Conservation (phyloP, 1,140 invertebrate species). For the Monochamus saltuarius region DNA sequence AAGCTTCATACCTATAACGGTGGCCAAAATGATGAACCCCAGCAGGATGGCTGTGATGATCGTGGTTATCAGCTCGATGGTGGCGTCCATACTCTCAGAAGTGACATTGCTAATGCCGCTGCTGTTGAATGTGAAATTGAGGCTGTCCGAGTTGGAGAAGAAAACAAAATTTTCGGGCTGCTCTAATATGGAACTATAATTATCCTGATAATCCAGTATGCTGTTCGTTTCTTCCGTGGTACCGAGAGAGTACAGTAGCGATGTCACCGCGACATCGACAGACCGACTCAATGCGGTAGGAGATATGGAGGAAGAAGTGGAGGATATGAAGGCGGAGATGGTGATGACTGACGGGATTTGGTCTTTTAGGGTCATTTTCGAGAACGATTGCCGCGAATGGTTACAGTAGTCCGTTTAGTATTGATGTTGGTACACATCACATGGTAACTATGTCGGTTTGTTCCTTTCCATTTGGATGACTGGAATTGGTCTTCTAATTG, state of each 20-base stretch:
- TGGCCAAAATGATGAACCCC: constrained; percentile 60
- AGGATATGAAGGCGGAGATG: too few species aligned
- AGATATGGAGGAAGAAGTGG: too few species aligned
- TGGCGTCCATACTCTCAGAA: constrained; percentile 16
- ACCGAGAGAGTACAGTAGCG: not conserved
- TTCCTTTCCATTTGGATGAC: not conserved
- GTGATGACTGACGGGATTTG: too few species aligned
- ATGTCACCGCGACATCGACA: too few species aligned
- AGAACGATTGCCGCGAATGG: too few species aligned
- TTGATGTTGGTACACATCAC: not conserved
- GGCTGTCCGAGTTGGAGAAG: constrained; percentile 11
- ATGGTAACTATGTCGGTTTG: not conserved
- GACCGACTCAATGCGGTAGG: too few species aligned
- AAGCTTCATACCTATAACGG: constrained; percentile 57
- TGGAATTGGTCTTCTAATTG: not conserved
- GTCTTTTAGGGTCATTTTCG: too few species aligned
- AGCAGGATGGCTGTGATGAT: constrained; percentile 58
- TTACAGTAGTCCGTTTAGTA: too few species aligned
- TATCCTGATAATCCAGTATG: constrained; percentile 19
- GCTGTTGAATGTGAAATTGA: constrained; percentile 14
- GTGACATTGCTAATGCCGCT: constrained; percentile 13
- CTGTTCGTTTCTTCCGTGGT: not conserved
- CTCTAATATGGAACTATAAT: constrained; percentile 34
- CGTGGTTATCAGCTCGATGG: constrained; percentile 49
- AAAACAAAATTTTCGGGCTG: constrained; percentile 28